Conservation (phyloP, 2,888 invertebrate genomes). For the Ramazzottius varieornatus region DNA sequence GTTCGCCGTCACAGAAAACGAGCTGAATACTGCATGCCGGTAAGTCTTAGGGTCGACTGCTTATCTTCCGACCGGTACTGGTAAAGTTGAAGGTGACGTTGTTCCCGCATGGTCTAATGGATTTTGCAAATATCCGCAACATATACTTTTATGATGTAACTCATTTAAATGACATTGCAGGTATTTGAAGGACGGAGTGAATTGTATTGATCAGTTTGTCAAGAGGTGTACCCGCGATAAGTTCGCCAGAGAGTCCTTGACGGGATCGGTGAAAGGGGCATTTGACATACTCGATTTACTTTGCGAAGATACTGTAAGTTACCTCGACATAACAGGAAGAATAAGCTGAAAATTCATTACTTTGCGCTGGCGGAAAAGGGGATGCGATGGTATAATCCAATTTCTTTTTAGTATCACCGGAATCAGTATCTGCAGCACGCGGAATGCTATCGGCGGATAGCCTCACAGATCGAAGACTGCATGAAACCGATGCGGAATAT, state of each 20-base stretch:
- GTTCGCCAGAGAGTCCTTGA: not conserved
- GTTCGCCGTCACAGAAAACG: not conserved
- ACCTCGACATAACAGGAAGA: too few species aligned
- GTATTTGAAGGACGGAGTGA: not conserved
- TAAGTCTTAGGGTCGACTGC: too few species aligned
- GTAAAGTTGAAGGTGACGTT: not conserved
- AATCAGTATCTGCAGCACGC: not conserved
- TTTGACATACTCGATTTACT: not conserved
- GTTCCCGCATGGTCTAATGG: not conserved
- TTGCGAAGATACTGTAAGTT: not conserved
- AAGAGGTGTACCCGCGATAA: not conserved
- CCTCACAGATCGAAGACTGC: not conserved
- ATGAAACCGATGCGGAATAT: conserved; percentile 1
- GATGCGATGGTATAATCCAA: too few species aligned
- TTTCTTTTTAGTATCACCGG: too few species aligned
- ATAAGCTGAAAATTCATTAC: too few species aligned
- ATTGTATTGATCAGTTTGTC: not conserved
- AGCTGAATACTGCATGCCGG: not conserved
- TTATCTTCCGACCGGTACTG: too few species aligned
- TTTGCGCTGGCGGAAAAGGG: too few species aligned
- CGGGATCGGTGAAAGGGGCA: not conserved
- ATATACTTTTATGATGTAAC: not conserved
- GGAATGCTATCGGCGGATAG: not conserved
- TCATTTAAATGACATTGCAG: not conserved
- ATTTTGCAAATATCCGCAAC: not conserved